Evolutionary conservation across 2,113 vertebrate genomes (phyloP).

Genomic region (Anhinga anhinga): DNA sequence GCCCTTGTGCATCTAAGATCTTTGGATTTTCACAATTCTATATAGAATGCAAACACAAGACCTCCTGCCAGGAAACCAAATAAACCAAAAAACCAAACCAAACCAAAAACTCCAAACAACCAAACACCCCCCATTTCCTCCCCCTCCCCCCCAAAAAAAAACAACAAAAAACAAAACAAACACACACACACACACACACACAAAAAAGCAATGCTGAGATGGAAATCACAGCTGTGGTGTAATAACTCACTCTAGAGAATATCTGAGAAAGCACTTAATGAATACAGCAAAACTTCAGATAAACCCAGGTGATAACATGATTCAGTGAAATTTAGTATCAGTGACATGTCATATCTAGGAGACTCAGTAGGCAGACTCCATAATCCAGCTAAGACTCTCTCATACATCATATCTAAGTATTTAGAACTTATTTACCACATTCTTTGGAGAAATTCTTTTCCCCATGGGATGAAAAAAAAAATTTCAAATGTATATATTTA

Average conservation of each 20-base stretch:
- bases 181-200: too few relatives aligned
- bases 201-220: neutral
- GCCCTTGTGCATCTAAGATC: rapidly evolving
- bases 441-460: neutral
- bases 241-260: neutral
- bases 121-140: too few relatives aligned
- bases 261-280: neutral
- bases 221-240: neutral
- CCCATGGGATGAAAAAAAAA: neutral
- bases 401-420: neutral
- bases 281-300: neutral
- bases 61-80: neutral
- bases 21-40: neutral
- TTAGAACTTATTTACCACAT: neutral
- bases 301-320: neutral
- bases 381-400: neutral
- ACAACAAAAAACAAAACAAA: too few relatives aligned
- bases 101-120: too few relatives aligned
- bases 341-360: neutral
- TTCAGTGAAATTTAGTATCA: neutral
- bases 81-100: neutral
- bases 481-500: neutral
- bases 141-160: too few relatives aligned
- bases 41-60: neutral
- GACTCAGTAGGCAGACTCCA: neutral